These are phyloP conservation scores for Hyaena hyaena DNA, from an alignment of 2,113 vertebrate species.

Conservation along the genomic window DNA sequence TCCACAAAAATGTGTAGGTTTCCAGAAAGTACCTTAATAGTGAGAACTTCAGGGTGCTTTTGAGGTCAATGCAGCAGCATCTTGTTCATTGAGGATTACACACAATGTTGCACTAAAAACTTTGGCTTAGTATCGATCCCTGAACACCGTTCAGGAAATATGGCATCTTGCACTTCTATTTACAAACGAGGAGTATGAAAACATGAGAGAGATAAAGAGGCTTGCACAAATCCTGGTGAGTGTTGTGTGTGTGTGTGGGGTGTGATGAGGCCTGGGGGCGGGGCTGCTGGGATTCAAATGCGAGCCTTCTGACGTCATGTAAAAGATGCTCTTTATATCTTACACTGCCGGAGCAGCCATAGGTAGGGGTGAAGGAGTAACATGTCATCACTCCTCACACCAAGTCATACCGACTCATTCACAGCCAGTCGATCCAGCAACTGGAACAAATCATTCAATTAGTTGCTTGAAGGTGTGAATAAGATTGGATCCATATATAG, in stretches of 20 bases:
- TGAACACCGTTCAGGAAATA: not conserved
- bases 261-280: no score
- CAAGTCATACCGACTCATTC: not conserved
- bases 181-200: not conserved
- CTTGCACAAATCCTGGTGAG: not conserved
- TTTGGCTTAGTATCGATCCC: not conserved
- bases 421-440: not conserved
- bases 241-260: not conserved
- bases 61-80: not conserved
- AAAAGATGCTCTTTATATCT: not conserved
- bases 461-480: not conserved
- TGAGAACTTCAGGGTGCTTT: not conserved
- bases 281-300: not conserved
- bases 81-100: not conserved
- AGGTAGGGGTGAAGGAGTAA: not conserved
- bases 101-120: not conserved
- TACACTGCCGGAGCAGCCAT: rapidly evolving
- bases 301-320: not conserved
- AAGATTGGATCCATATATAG: not conserved
- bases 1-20: not conserved
- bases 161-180: not conserved
- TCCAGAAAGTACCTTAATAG: not conserved
- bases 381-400: not conserved
- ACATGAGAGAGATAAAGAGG: not conserved
- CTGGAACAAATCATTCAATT: not conserved